These are phyloP conservation scores for Garra rufa DNA, from an alignment of 2,113 vertebrate genomes.

Conservation along the genomic window DNA sequence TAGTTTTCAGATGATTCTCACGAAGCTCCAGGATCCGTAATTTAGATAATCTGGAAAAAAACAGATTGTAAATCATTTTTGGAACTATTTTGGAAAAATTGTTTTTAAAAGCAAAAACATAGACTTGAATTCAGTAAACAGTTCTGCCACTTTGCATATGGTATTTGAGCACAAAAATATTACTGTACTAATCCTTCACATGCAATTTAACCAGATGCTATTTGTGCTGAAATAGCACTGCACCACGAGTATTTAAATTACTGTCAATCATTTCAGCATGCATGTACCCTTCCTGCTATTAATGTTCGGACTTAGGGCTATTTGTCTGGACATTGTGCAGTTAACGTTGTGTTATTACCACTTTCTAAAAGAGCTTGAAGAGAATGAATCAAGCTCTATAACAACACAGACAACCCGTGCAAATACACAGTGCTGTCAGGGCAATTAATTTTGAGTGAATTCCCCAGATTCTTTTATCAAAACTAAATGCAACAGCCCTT, in stretches of 20 bases:
- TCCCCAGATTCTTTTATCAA: conserved; percentile 2
- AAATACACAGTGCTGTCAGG: neutral
- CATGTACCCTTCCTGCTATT: neutral
- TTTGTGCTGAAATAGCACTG: neutral
- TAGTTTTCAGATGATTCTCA: conserved; percentile 99
- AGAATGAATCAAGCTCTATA: neutral
- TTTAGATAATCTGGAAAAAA: conserved; percentile 88
- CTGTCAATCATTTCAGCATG: neutral
- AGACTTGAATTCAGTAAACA: neutral
- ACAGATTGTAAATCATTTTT: conserved; percentile 44
- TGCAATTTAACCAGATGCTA: neutral
- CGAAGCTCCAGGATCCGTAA: conserved; percentile 97
- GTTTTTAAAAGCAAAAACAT: neutral
- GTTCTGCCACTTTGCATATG: neutral
- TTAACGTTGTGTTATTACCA: neutral
- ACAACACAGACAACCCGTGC: neutral
- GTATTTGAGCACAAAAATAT: neutral
- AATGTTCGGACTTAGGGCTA: neutral
- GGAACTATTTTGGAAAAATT: no score
- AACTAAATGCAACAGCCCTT: conserved; percentile 2
- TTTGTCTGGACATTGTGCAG: neutral
- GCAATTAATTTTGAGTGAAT: neutral
- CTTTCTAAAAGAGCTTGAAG: neutral
- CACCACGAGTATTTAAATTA: neutral
- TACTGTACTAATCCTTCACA: neutral